A percentile compares a stretch with the other conserved stretches of the same genome.
These are phyloP conservation scores for Crotalus horridus DNA, from an alignment of 2,113 vertebrate genomes.

Conservation along the genomic window DNA sequence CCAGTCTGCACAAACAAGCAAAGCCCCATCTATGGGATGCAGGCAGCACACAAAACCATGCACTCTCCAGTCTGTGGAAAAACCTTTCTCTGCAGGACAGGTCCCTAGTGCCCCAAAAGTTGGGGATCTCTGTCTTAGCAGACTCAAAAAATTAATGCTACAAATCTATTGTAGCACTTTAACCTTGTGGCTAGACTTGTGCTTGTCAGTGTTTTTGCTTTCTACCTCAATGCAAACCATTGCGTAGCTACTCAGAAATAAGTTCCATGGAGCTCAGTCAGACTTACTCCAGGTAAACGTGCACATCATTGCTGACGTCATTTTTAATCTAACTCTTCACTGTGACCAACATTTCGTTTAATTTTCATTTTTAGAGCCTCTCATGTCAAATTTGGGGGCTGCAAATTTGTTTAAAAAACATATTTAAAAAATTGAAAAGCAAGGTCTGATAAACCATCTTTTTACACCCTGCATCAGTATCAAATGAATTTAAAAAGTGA, in stretches of 20 bases:
- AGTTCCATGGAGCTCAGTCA: background rate
- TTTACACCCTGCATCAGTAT: background rate
- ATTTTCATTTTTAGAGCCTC: background rate
- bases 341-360: background rate
- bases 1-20: no score
- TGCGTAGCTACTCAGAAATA: background rate
- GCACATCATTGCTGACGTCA: background rate
- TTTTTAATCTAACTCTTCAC: background rate
- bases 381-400: no score
- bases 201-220: background rate
- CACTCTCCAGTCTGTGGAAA: no score
- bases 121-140: background rate
- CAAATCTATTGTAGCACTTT: background rate
- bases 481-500: background rate
- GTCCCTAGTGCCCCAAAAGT: no score
- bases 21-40: no score
- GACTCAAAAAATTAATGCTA: background rate
- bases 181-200: background rate
- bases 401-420: background rate
- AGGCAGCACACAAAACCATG: no score
- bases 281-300: background rate
- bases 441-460: background rate
- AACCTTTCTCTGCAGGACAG: no score
- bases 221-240: background rate
- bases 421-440: background rate